Percentiles rank a stretch among this genome's conserved stretches.
Conservation (phyloP, 2,797 vertebrate genomes). For the Chiroxiphia lanceolata region DNA sequence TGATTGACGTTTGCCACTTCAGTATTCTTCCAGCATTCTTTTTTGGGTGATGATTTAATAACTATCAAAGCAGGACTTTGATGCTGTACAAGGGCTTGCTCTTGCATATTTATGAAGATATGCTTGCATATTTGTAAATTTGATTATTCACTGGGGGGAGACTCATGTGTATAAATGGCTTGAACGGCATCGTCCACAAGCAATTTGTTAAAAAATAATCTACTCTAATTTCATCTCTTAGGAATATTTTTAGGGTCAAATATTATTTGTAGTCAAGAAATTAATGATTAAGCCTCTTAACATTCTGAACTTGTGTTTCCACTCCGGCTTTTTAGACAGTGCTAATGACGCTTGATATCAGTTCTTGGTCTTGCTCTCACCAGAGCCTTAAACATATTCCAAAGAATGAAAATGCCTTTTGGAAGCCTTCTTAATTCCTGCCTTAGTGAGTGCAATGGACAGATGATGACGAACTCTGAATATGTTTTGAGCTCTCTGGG, state of each 20-base stretch:
- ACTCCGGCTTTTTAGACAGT: not conserved
- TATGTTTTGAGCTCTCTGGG: not conserved
- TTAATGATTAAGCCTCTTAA: not conserved
- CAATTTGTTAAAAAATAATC: not conserved
- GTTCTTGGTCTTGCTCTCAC: not conserved
- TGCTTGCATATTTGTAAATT: not conserved
- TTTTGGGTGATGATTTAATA: conserved; percentile 7
- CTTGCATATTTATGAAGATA: not conserved
- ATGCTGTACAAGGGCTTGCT: not conserved
- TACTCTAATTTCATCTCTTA: not conserved
- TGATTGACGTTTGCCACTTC: not conserved
- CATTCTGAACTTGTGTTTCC: not conserved
- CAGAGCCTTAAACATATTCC: not conserved
- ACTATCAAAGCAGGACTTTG: not conserved
- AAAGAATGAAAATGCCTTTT: not conserved
- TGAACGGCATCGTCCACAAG: not conserved
- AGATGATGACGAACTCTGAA: not conserved
- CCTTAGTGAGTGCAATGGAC: not conserved
- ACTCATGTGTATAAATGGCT: not conserved
- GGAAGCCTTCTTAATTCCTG: not conserved
- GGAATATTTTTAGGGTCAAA: not conserved
- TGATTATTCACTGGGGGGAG: conserved; percentile 1
- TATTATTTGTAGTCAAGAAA: not conserved
- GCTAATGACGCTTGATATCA: not conserved
- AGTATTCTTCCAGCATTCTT: not conserved